Evolutionary conservation across 2,888 invertebrate species (phyloP).

Genomic region (Hirtodrosophila histrioides): DNA sequence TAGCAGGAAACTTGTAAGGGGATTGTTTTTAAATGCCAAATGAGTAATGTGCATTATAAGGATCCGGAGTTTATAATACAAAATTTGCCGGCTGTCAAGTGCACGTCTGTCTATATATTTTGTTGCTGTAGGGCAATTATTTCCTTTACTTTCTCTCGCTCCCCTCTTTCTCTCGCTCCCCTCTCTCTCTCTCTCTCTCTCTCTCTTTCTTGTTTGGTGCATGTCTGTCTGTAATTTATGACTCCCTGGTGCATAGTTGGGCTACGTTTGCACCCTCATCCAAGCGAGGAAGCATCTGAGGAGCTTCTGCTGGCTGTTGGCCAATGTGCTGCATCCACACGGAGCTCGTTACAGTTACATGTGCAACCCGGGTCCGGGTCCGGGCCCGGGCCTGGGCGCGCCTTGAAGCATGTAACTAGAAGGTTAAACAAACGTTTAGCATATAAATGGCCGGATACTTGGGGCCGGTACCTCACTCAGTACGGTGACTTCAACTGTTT

Average conservation of each 20-base stretch:
- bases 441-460: slow-evolving; percentile 54
- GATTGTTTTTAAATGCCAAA: slow-evolving; percentile 3
- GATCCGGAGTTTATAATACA: slow-evolving; percentile 23
- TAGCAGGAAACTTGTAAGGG: slow-evolving; percentile 15
- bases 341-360: slow-evolving; percentile 33
- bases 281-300: slow-evolving; percentile 7
- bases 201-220: neutral
- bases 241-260: slow-evolving; percentile 59
- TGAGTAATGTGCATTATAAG: slow-evolving; percentile 14
- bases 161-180: too few species aligned
- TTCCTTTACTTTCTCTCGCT: slow-evolving; percentile 2
- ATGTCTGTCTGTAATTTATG: slow-evolving; percentile 43
- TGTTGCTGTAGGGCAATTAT: slow-evolving; percentile 50
- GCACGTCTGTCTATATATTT: slow-evolving; percentile 29
- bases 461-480: neutral
- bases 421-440: slow-evolving; percentile 72
- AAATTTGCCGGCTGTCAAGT: slow-evolving; percentile 33
- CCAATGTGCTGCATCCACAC: slow-evolving; percentile 47
- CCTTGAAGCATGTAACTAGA: slow-evolving; percentile 52
- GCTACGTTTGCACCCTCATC: slow-evolving; percentile 31
- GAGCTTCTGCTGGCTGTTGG: slow-evolving; percentile 22
- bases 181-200: slow-evolving; percentile 1
- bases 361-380: slow-evolving; percentile 29
- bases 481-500: slow-evolving; percentile 58
- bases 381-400: neutral